These are phyloP conservation scores for Sebastes kiyomatsui DNA, from an alignment of 2,797 vertebrate genomes.

Conservation along the genomic window DNA sequence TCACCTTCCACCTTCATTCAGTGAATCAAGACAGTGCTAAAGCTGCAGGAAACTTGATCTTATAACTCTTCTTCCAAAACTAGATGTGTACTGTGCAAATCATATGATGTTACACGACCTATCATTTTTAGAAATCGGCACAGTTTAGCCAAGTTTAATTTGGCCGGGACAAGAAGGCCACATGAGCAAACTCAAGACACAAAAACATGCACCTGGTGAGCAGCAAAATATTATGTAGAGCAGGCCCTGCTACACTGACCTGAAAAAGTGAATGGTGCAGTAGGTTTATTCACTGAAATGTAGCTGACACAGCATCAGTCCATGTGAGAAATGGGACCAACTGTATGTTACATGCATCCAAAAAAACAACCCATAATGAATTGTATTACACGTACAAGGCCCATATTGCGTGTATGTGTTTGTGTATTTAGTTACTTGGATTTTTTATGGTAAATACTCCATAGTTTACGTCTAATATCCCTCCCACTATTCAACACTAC, in stretches of 20 bases:
- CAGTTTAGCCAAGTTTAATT: not conserved
- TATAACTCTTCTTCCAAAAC: not conserved
- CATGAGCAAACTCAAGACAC: not conserved
- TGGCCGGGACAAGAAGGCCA: not conserved
- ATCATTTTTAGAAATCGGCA: not conserved
- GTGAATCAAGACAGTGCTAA: not conserved
- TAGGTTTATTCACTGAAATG: not conserved
- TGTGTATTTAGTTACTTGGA: not conserved
- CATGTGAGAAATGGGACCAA: not conserved
- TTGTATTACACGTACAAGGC: not conserved
- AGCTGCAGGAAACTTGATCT: not conserved
- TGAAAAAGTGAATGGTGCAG: not conserved
- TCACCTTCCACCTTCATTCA: not conserved
- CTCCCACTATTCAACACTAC: conserved; percentile 4
- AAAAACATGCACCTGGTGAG: not conserved
- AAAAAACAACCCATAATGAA: not conserved
- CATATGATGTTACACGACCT: not conserved
- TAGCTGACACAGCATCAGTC: not conserved
- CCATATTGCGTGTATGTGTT: not conserved
- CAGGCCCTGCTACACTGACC: not conserved
- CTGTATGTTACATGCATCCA: not conserved
- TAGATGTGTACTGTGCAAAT: not conserved
- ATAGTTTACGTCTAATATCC: conserved; percentile 5
- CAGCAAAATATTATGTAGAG: not conserved
- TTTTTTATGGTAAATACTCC: not conserved